Base-by-base conservation (phyloP, 1,140 invertebrate genomes). In the Atta cephalotes region DNA sequence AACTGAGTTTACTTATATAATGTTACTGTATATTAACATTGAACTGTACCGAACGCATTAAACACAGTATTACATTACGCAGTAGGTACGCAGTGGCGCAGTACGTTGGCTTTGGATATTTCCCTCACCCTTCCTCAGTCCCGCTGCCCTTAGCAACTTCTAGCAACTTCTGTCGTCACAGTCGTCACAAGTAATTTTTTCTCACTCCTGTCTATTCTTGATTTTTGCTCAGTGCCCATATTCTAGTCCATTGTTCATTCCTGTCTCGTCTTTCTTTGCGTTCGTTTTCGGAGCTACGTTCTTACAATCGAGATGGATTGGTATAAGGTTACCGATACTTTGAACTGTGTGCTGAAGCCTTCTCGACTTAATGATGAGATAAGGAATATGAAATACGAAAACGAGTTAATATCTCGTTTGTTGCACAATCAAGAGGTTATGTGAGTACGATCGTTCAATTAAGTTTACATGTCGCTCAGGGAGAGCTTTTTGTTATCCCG, bases 371-470 rank as follows among this genome's bases (percentile, higher is more conserved):
- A 18, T 1, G 35, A 10, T 0, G 79, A 58, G 10, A 71, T 81
- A 58, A 77, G 78, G 16, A 28, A 28, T 3, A 35, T 78, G 45
- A 89, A 86, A 31, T 78, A 25, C 10, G 92, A 93, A 77, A 53
- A 76, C 77, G 88, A 92, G 45, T 28, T 93, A n/a, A 91, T 93
- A 81, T 88, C 85, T 63, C 49, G 63, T 63, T 88, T 92, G 51
- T 87, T 88, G 65, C 70, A 21, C 51, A 85, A 92, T 87, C 68
- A 82, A 21, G 66, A 77, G 25, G 56, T 91, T 28, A 84, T 53
- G 91, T 91, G 89, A 77, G 87, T 76, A 72, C 39, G 68, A 62
- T 60, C 28, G 16, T 62, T 45, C 12, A 72, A 35, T 35, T 35
- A 35, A 21, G n/a, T 63, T n/a, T 80, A 49, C 35, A 28, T 66